Conservation (phyloP, 2,888 invertebrate species). For the Vanessa cardui region DNA sequence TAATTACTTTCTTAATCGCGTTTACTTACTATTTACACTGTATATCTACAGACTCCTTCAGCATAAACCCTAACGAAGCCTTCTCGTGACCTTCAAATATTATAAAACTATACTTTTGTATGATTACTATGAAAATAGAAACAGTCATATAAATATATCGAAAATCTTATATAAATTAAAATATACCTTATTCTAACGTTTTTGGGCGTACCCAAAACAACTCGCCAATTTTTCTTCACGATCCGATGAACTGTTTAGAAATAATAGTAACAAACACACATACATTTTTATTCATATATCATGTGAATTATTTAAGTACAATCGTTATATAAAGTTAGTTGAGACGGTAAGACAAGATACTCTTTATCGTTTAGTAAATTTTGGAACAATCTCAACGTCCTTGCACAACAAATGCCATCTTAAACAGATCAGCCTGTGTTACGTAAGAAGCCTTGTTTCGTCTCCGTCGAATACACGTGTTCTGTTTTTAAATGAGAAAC, state of each 20-base stretch:
- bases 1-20: no score
- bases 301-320: not conserved
- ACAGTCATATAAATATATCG: no score
- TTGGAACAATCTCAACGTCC: constrained; percentile 8
- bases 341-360: not conserved
- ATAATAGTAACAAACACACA: not conserved
- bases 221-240: not conserved
- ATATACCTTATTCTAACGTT: no score
- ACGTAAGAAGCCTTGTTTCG: constrained; percentile 10
- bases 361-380: not conserved
- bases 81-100: no score
- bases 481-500: constrained; percentile 16
- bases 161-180: no score
- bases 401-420: constrained; percentile 9
- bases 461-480: constrained; percentile 21
- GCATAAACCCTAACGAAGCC: no score
- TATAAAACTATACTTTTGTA: no score
- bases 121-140: no score
- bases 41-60: no score
- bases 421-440: constrained; percentile 6
- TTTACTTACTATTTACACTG: no score
- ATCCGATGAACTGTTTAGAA: not conserved
- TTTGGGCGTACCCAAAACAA: not conserved
- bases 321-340: not conserved
- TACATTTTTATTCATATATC: no score